These are phyloP conservation scores for Globodera ellingtonae DNA, from an alignment of 1,140 invertebrate genomes.

Conservation along the genomic window DNA sequence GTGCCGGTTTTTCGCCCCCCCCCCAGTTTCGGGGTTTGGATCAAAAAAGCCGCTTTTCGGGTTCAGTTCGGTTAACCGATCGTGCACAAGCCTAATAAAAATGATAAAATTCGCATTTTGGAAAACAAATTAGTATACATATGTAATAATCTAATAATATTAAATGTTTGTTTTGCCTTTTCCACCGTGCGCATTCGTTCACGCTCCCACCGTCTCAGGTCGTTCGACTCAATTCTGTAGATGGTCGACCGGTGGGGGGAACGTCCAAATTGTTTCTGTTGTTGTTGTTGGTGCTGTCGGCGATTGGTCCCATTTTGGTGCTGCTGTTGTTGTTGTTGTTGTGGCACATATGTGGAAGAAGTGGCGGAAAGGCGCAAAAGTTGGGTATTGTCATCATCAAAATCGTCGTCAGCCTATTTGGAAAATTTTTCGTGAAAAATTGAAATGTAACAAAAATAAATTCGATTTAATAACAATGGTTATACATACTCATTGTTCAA, in stretches of 20 bases:
- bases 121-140: not conserved
- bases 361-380: conserved; percentile 16
- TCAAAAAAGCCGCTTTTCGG: no score
- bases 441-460: not conserved
- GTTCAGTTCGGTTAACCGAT: no score
- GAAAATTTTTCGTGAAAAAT: conserved; percentile 14
- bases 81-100: no score
- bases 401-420: conserved; percentile 14
- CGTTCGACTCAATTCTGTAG: conserved; percentile 61
- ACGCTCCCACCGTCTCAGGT: conserved; percentile 57
- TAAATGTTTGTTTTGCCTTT: conserved; percentile 8
- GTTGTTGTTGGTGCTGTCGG: not conserved
- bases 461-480: not conserved
- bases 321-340: conserved; percentile 16
- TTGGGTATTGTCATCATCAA: conserved; percentile 28
- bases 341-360: conserved; percentile 18
- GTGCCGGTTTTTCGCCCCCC: no score
- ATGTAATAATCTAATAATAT: no score
- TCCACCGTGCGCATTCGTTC: conserved; percentile 43
- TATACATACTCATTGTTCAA: no score
- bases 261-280: conserved; percentile 2
- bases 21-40: no score
- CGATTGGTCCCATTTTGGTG: conserved; percentile 35
- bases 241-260: conserved; percentile 52
- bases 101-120: no score